Evolutionary conservation across 2,888 invertebrate genomes (phyloP).

Genomic region (Dolichopus griseipennis): DNA sequence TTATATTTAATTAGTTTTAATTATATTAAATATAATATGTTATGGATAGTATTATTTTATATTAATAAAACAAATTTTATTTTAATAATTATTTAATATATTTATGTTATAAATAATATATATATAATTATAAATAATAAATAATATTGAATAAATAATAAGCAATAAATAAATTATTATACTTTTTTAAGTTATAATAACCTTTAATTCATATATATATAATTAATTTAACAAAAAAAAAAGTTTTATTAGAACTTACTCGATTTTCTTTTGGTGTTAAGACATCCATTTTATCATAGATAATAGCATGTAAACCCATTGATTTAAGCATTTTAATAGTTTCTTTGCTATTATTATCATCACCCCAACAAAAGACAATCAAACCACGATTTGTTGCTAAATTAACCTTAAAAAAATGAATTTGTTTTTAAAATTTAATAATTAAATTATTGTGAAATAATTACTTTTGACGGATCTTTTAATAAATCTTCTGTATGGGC

Average conservation of each 20-base stretch:
- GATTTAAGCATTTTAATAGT: conserved; percentile 79
- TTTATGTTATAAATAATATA: no score
- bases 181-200: no score
- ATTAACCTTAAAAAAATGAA: conserved; percentile 51
- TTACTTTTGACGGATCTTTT: conserved; percentile 68
- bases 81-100: no score
- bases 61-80: no score
- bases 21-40: no score
- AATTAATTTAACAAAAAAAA: not conserved
- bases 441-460: conserved; percentile 12
- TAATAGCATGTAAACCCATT: conserved; percentile 88
- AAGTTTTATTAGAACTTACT: conserved; percentile 25
- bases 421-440: not conserved
- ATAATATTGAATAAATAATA: no score
- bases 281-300: conserved; percentile 84
- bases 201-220: not conserved
- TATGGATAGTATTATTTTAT: no score
- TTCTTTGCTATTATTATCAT: conserved; percentile 82
- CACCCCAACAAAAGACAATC: conserved; percentile 95
- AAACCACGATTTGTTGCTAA: conserved; percentile 70
- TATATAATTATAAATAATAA: no score
- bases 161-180: no score
- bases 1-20: no score
- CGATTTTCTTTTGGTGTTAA: conserved; percentile 39
- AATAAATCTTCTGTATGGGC: conserved; percentile 89